Evolutionary conservation across 2,113 vertebrate genomes (phyloP), one percentile per base, ranked within the genome.

Genomic region (Burhinus bistriatus): DNA sequence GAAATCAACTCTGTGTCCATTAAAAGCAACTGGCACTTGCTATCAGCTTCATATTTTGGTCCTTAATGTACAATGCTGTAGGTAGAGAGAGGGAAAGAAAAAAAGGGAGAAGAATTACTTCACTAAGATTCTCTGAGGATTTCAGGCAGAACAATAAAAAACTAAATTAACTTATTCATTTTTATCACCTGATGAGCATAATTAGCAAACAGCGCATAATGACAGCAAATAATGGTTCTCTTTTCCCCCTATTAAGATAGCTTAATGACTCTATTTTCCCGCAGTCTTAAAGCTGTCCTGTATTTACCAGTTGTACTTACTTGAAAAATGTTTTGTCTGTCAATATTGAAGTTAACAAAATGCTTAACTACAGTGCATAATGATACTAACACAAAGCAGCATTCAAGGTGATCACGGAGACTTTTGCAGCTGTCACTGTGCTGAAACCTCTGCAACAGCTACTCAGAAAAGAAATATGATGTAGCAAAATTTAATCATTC

Each of bases 191-290:
- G 96, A 96, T 93, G 91, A 98, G 95, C 55, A 91, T 97, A 97
- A 98, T 98, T 98, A 98, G 94, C 92, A 97, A 98, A 97, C 93
- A 97, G 95, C 26, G 36, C 85, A 96, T 95, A 98, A 98, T 97
- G 97, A 97, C 96, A 98, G 97, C 95, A 97, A 98, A 98, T 98
- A 98, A 98, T 97, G 95, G 76, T 91, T 92, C 94, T 96, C 90
- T 97, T 97, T 96, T 86, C 4, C 84, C 68, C 40, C 83, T 95
- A 97, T 98, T 98, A 97, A 97, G 87, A 77, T 87, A 97, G 80
- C 95, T 96, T 98, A 98, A 98, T 82, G 57, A 94, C 96, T 98
- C 69, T 94, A 97, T 97, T 98, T 97, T 96, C 96, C 69, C 64
- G 70, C 44, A 96, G 72, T 71, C 90, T 95, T 96, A 94, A 95